Conservation (phyloP, 2,888 invertebrate species). For the Exocentrus adspersus region DNA sequence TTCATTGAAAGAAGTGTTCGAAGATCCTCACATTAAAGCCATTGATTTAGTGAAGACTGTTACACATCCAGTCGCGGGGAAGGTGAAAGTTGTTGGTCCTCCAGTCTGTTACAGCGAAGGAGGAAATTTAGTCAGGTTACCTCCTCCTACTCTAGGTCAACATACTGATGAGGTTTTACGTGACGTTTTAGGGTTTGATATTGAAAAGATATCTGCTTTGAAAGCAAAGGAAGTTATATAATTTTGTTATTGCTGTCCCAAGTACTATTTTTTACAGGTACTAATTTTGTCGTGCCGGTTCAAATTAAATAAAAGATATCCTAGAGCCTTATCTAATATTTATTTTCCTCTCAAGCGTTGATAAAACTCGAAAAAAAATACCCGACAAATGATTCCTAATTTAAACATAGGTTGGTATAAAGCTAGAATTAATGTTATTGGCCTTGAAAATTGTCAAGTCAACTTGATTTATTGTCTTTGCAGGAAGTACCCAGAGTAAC, state of each 20-base stretch:
- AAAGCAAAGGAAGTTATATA: conserved; percentile 64
- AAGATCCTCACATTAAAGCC: conserved; percentile 84
- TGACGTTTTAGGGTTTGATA: conserved; percentile 72
- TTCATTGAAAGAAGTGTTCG: conserved; percentile 84
- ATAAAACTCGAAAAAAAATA: too few species aligned
- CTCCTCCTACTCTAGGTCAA: conserved; percentile 89
- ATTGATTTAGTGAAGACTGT: conserved; percentile 79
- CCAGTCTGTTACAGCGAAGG: conserved; percentile 84
- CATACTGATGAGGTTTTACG: conserved; percentile 83
- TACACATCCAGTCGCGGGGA: conserved; percentile 75
- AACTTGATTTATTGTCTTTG: conserved; percentile 18
- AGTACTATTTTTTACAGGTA: too few species aligned
- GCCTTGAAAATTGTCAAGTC: background rate
- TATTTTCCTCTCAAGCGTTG: too few species aligned
- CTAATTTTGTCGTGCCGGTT: too few species aligned
- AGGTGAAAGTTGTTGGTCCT: conserved; percentile 84
- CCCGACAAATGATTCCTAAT: too few species aligned
- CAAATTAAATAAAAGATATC: too few species aligned
- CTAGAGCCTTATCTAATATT: too few species aligned
- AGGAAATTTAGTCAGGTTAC: conserved; percentile 73
- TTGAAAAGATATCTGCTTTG: conserved; percentile 68
- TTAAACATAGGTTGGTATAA: too few species aligned
- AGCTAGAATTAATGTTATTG: background rate
- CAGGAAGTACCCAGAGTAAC: conserved; percentile 69
- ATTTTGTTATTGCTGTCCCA: too few species aligned